Base-by-base conservation (phyloP, 2,888 invertebrate species). In the Drosophila maculinotata region DNA sequence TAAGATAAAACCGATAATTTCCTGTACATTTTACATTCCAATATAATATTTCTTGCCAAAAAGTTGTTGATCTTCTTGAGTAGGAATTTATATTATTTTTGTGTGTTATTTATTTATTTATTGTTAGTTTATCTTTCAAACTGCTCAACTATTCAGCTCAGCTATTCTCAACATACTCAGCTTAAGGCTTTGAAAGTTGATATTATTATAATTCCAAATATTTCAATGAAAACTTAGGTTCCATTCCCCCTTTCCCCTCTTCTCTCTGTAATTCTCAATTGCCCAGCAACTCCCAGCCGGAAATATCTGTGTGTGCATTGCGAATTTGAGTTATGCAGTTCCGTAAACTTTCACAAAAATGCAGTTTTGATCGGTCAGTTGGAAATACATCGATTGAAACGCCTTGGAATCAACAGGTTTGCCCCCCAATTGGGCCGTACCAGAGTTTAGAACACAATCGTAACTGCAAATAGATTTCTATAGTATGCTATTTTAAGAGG, bases 311-410 rank as follows among this genome's bases (percentile, higher is more conserved):
- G 31, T 47, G 62, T 76, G 80, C 69, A 64, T 76, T 65, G 57
- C 39, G 53, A 38, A 51, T 54, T 42, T 20, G 35, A 67, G 42
- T 15, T 39, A 49, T 71, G 51, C 53, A 57, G 66, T 79, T 82
- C 79, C 76, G 83, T 36, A 26, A 36, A 67, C 74, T 74, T 75
- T 75, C 71, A 74, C 69, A 74, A 69, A 35, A 69, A 35, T n/a
- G 28, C 53, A 57, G 48, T n/a, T 48, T 25, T 59, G 41, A 69
- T 57, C 42, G 68, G 63, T 63, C 53, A 57, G 44, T 15, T 15
- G 9, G 12, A 49, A 31, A 30, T 30, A 23, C n/a, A 42, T 54
- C 12, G 48, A 45, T 65, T 38, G 59, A 28, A 58, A 52, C 65
- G 53, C 83, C 74, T 81, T 82, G 80, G 65, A 62, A 36, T 45